Base-by-base conservation (phyloP, 2,888 invertebrate genomes). In the Polietes domitor region DNA sequence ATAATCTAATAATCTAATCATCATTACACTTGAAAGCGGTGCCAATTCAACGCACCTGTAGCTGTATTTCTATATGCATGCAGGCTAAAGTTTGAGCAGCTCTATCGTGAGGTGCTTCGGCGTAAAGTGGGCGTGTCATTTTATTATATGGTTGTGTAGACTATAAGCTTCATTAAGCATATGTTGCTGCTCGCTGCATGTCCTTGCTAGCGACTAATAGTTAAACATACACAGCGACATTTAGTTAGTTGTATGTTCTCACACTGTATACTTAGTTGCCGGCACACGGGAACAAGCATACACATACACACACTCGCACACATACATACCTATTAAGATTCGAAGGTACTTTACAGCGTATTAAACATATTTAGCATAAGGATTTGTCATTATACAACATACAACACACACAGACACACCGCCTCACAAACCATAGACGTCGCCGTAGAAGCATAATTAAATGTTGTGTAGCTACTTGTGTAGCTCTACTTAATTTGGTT, bases 101-200 rank as follows among this genome's bases (percentile, higher is more conserved):
- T 70, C 19, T 63, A 72, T 19, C 53, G 5, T 70, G 26, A 15
- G 26, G 65, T 53, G 24, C 19, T 68, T 47, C 24, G 50, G 65
- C 79, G 10, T 61, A 65, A 83, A 79, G 73, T 65, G 80, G 83
- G 83, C 85, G 85, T 85, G 77, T 65, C 78, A 80, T 78, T 79
- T 75, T 73, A 76, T 78, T 78, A 77, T 71, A 28, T 55, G 32
- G 50, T 78, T 50, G 65, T 74, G 32, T 77, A 28, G 72, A 70
- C 88, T 89, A 90, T 89, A 90, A 90, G 90, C 90, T 90, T 90
- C 90, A 90, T 90, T 90, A 90, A 90, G 88, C 90, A 90, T 89
- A 89, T 88, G 88, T 88, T 61, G 26, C 53, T 71, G n/a, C n/a
- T n/a, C n/a, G n/a, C n/a, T 68, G 61, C 72, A 63, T 58, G 12